Evolutionary conservation across 1,140 invertebrate species (phyloP).

Genomic region (Pentalonia nigronervosa): DNA sequence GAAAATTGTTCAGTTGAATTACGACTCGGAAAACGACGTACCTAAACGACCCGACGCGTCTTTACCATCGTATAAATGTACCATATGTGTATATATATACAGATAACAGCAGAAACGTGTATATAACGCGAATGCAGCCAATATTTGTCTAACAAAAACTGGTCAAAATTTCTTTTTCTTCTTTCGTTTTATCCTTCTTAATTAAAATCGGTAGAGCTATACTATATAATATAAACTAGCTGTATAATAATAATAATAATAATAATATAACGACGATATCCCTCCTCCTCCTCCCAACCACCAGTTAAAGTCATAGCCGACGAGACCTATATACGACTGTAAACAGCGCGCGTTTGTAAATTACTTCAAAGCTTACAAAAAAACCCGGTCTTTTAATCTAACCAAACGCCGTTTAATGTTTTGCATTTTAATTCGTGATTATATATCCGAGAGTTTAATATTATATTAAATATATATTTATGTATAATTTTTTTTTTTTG

Average conservation of each 20-base stretch:
- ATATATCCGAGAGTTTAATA: background rate
- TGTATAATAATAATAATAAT: background rate
- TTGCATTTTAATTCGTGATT: background rate
- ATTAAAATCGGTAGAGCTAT: constrained; percentile 10
- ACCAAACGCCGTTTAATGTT: background rate
- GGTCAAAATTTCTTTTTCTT: background rate
- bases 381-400: background rate
- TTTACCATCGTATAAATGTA: background rate
- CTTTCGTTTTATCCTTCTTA: background rate
- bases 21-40: background rate
- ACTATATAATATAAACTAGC: background rate
- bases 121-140: background rate
- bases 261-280: background rate
- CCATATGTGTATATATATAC: background rate
- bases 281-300: background rate
- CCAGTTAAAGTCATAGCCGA: too few species aligned
- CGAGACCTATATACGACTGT: background rate
- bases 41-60: background rate
- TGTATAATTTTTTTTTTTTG: background rate
- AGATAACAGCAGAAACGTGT: background rate
- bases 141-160: background rate
- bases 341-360: too few species aligned
- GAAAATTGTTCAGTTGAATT: constrained; percentile 1
- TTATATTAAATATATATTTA: background rate
- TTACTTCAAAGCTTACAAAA: background rate